Evolutionary conservation across 2,113 vertebrate species (phyloP).

Genomic region (Todiramphus saurophagus): DNA sequence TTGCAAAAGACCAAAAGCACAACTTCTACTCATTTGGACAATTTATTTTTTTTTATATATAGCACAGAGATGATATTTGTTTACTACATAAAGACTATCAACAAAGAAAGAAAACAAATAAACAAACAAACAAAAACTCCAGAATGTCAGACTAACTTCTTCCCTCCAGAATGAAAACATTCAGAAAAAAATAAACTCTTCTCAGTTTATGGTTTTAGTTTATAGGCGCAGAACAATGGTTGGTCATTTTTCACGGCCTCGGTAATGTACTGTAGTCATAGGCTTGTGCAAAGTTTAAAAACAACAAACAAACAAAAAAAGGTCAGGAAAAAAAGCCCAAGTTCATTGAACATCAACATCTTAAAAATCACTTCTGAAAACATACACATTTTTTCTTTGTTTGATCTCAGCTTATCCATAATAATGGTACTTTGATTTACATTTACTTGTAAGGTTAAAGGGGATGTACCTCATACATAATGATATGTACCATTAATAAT

Average conservation of each 20-base stretch:
- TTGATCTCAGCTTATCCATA: not conserved
- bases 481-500: too few species aligned
- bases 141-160: not conserved
- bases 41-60: not conserved
- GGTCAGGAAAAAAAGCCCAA: not conserved
- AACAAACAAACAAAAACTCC: not conserved
- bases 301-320: not conserved
- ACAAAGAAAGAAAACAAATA: not conserved
- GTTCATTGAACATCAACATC: not conserved
- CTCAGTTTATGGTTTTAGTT: conserved; percentile 19
- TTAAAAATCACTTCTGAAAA: conserved; percentile 8
- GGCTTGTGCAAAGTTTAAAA: not conserved
- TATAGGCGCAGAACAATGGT: not conserved
- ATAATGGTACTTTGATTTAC: not conserved
- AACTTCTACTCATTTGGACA: not conserved
- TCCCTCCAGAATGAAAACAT: conserved; percentile 21
- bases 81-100: not conserved
- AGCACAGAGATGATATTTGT: not conserved
- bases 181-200: conserved; percentile 20
- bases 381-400: not conserved
- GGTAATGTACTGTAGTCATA: not conserved
- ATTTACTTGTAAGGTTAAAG: not conserved
- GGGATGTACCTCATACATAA: not conserved
- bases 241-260: not conserved
- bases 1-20: not conserved